A percentile compares a stretch with the other conserved stretches of the same genome.
Evolutionary conservation across 2,113 vertebrate species (phyloP).

Genomic region (Noturus placidus): DNA sequence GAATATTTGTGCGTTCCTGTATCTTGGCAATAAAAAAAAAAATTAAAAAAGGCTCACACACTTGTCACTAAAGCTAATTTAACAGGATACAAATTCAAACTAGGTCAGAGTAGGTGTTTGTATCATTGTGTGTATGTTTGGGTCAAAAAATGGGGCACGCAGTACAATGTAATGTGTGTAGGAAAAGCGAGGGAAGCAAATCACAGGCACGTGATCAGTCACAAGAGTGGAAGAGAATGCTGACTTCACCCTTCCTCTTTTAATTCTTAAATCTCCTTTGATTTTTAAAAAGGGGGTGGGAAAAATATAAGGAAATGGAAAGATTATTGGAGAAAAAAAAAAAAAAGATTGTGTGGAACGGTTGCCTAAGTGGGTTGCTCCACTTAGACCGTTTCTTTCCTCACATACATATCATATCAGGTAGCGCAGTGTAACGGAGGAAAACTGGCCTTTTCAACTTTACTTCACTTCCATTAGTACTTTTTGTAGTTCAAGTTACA

Average conservation of each 20-base stretch:
- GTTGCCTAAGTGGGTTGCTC: conserved; percentile 64
- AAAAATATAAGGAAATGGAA: conserved; percentile 56
- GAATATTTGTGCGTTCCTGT: not conserved
- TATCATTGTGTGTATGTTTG: conserved; percentile 52
- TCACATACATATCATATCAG: conserved; percentile 59
- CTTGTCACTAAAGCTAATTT: conserved; percentile 39
- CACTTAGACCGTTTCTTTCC: conserved; percentile 57
- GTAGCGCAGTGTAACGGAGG: conserved; percentile 43
- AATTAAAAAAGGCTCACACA: conserved; percentile 44
- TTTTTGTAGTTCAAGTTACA: conserved; percentile 25
- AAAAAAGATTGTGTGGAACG: conserved; percentile 64
- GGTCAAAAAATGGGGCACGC: conserved; percentile 50
- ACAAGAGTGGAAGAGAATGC: conserved; percentile 65
- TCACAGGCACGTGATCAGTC: conserved; percentile 54
- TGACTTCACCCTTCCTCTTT: conserved; percentile 75
- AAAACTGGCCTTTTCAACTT: conserved; percentile 35
- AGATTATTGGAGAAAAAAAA: conserved; percentile 64
- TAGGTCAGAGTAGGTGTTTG: conserved; percentile 53
- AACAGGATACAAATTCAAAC: conserved; percentile 39
- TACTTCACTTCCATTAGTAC: conserved; percentile 30
- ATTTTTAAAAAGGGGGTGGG: conserved; percentile 62
- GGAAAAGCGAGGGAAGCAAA: conserved; percentile 49
- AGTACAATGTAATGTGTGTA: conserved; percentile 53
- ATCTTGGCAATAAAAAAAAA: not conserved
- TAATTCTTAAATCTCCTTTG: conserved; percentile 70